phyloP scores from a whole-genome alignment of 2,797 vertebrate genomes.

The Adelosebastes latens region DNA sequence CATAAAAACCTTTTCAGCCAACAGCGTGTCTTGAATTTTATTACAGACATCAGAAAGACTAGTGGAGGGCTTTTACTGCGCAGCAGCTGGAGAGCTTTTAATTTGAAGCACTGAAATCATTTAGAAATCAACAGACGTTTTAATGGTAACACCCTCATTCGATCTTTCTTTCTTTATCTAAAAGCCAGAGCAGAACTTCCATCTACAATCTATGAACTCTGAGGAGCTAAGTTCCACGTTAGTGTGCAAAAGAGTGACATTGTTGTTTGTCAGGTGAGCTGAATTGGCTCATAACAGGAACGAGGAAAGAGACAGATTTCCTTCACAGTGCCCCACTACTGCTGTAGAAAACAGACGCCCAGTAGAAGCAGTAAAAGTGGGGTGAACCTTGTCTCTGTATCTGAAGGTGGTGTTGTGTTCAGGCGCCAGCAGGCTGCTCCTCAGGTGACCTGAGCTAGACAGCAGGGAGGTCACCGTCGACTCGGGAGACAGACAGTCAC shows the following conservation, averaged over 20 bases:
- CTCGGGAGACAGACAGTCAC: constrained; percentile 75
- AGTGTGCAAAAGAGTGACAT: background rate
- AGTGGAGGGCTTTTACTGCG: background rate
- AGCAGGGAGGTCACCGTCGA: constrained; percentile 86
- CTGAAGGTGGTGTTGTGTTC: constrained; percentile 58
- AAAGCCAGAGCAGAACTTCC: background rate
- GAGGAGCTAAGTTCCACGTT: background rate
- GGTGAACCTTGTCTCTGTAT: constrained; percentile 81
- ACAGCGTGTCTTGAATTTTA: background rate
- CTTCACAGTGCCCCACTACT: background rate
- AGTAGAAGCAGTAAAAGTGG: background rate
- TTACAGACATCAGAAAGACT: background rate
- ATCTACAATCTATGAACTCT: background rate
- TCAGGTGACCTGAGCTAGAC: constrained; percentile 76
- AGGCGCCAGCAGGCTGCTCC: constrained; percentile 46
- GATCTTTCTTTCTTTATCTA: background rate
- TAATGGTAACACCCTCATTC: background rate
- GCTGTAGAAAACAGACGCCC: background rate
- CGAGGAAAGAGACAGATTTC: background rate
- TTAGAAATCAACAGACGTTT: background rate
- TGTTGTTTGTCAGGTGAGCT: background rate
- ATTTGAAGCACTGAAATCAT: background rate
- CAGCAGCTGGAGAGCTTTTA: background rate
- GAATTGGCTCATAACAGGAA: background rate
- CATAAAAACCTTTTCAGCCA: background rate